These are phyloP conservation scores for Hemitrygon akajei DNA, from an alignment of 2,797 vertebrate species.

Conservation along the genomic window DNA sequence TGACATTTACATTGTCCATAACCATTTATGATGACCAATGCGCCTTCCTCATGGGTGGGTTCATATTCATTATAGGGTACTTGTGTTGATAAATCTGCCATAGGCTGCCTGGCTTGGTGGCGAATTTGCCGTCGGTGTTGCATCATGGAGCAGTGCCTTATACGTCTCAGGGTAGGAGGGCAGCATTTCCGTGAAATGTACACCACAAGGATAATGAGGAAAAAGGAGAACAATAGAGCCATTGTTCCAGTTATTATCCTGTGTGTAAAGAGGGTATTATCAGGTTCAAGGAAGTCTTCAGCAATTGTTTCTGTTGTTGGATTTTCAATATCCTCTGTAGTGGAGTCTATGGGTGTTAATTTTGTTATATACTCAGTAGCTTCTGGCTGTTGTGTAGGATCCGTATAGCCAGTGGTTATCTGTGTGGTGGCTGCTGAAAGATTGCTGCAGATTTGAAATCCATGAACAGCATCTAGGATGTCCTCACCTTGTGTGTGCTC, in stretches of 20 bases:
- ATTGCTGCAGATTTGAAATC: constrained; percentile 98
- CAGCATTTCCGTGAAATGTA: constrained; percentile 98
- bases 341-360: constrained; percentile 84
- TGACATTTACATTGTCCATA: constrained; percentile 99
- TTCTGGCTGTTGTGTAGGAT: constrained; percentile 58
- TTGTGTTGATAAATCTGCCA: constrained; percentile 94
- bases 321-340: constrained; percentile 89
- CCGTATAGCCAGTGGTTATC: constrained; percentile 65
- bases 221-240: constrained; percentile 98
- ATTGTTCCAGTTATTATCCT: constrained; percentile 97
- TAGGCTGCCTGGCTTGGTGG: constrained; percentile 93
- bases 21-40: constrained; percentile 96
- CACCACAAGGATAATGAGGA: constrained; percentile 98
- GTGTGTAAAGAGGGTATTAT: constrained; percentile 94
- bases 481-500: constrained; percentile 97
- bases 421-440: constrained; percentile 79
- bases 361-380: constrained; percentile 85
- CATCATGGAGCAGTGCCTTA: constrained; percentile 94
- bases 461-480: constrained; percentile 92
- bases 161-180: constrained; percentile 89
- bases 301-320: constrained; percentile 71
- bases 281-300: constrained; percentile 74
- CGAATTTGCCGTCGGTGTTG: constrained; percentile 96
- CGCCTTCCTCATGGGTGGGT: constrained; percentile 89
- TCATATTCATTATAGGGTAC: constrained; percentile 97